Evolutionary conservation across 2,888 invertebrate genomes (phyloP).

Genomic region (Dasysyrphus tricinctus): DNA sequence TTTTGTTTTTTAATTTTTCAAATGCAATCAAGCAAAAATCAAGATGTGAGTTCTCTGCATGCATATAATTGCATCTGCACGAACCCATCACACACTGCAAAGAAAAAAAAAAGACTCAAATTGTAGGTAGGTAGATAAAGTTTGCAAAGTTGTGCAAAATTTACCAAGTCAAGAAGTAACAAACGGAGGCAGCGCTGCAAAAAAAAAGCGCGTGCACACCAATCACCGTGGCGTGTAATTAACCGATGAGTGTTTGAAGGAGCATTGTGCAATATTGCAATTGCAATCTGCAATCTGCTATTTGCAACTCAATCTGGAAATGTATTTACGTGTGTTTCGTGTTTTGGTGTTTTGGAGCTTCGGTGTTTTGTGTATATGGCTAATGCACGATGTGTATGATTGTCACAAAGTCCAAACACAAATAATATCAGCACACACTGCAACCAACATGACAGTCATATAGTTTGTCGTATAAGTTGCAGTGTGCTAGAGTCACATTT

Average conservation of each 20-base stretch:
- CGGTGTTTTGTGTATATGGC: slow-evolving; percentile 20
- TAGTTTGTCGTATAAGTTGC: neutral
- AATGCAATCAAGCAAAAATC: slow-evolving; percentile 73
- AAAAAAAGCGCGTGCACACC: slow-evolving; percentile 72
- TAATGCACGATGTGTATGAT: slow-evolving; percentile 43
- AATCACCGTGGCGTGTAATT: slow-evolving; percentile 72
- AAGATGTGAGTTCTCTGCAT: slow-evolving; percentile 67
- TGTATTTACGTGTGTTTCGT: slow-evolving; percentile 1
- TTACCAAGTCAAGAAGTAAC: slow-evolving; percentile 24
- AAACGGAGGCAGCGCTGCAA: slow-evolving; percentile 3
- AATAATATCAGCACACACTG: slow-evolving; percentile 49
- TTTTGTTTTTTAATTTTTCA: slow-evolving; percentile 41
- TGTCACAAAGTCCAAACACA: slow-evolving; percentile 65
- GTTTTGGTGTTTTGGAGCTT: slow-evolving; percentile 15
- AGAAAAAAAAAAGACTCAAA: slow-evolving; percentile 8
- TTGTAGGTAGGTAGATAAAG: slow-evolving; percentile 15
- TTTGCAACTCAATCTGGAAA: slow-evolving; percentile 71
- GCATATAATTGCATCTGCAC: slow-evolving; percentile 71
- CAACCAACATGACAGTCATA: slow-evolving; percentile 12
- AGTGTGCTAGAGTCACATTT: neutral
- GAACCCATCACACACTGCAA: slow-evolving; percentile 48
- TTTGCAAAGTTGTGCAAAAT: slow-evolving; percentile 59
- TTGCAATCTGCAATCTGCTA: slow-evolving; percentile 69
- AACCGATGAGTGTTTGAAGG: slow-evolving; percentile 75
- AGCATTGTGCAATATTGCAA: slow-evolving; percentile 72